Percentiles rank a stretch among this genome's conserved stretches.
Conservation (phyloP, 2,888 invertebrate species). For the Eupelmus urozonus region DNA sequence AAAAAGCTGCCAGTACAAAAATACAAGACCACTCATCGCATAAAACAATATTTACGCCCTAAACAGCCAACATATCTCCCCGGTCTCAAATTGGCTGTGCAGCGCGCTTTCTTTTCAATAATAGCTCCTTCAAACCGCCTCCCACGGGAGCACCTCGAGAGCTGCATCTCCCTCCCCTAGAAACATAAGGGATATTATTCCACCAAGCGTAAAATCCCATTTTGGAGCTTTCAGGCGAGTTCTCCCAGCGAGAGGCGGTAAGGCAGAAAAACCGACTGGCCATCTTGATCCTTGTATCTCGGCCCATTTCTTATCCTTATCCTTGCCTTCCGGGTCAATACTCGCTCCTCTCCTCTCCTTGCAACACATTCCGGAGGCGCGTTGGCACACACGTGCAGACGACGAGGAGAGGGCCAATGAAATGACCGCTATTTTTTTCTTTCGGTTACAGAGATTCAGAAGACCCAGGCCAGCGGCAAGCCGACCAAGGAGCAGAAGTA, state of each 20-base stretch:
- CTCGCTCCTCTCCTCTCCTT: conserved; percentile 1
- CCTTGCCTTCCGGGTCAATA: conserved; percentile 41
- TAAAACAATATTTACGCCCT: no score
- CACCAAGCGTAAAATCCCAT: conserved; percentile 54
- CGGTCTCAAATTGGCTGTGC: conserved; percentile 23
- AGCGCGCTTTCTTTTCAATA: conserved; percentile 45
- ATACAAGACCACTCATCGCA: no score
- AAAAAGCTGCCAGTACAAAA: no score
- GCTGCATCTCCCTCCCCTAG: not conserved
- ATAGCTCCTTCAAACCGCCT: conserved; percentile 5
- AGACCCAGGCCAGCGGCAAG: conserved; percentile 84
- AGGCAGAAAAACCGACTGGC: conserved; percentile 33
- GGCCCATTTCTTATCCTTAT: conserved; percentile 45
- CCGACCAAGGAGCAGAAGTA: conserved; percentile 84
- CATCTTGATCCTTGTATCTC: conserved; percentile 48
- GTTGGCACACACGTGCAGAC: not conserved
- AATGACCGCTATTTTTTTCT: conserved; percentile 52
- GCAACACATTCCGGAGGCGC: no score
- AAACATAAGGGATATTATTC: conserved; percentile 32
- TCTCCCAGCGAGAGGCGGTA: not conserved
- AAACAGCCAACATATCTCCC: not conserved
- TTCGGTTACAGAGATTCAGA: conserved; percentile 83
- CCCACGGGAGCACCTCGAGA: not conserved
- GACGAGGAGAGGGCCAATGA: conserved; percentile 1
- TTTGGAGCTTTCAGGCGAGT: conserved; percentile 21